Base-by-base conservation (phyloP, 2,113 vertebrate species). In the Tricholaema leucomelas region DNA sequence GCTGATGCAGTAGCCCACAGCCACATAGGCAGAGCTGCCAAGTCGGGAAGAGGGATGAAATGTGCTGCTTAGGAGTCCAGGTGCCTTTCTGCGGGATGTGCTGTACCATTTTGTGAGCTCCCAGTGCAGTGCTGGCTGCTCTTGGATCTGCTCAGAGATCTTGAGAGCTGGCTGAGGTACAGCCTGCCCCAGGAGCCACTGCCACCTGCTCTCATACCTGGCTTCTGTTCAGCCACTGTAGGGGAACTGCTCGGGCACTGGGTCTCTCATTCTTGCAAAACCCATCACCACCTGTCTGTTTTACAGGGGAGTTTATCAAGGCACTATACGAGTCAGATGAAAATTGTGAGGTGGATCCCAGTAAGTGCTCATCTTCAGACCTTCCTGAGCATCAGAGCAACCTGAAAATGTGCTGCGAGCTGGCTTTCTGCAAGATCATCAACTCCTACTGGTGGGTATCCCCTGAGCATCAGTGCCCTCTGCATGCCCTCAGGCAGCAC, bases 381-480 rank as follows among this genome's bases (percentile, higher is more conserved):
- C 99, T 99, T 65, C 97, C 96, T 0, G 99, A 99, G 42, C 99
- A 99, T 92, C 99, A 99, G 97, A 98, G 99, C 96, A 99, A 99
- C 98, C 98, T 99, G 97, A 99, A 99, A 93, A 99, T 99, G 99
- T 99, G 99, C 98, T 99, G 99, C 0, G 99, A 99, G 92, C 97
- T 99, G 91, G 99, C 99, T 76, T 99, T 99, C 97, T 99, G 99
- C 98, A 99, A 99, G 96, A 99, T 99, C 98, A 99, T 99, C 98
- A 99, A 99, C 97, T 99, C 99, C 44, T 99, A 99, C 98, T 99
- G 99, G 99, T 99, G 74, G 94, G 98, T 98, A 31, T 65, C 4
- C 31, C 0, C 0, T 4, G 3, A 7, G 36, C 0, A 12, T 42
- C 5, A 0, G 28, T 28, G 2, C 30, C 52, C 27, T 17, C 20